These are phyloP conservation scores for Pseudorectes ferrugineus DNA, from an alignment of 2,113 vertebrate species.

Conservation along the genomic window DNA sequence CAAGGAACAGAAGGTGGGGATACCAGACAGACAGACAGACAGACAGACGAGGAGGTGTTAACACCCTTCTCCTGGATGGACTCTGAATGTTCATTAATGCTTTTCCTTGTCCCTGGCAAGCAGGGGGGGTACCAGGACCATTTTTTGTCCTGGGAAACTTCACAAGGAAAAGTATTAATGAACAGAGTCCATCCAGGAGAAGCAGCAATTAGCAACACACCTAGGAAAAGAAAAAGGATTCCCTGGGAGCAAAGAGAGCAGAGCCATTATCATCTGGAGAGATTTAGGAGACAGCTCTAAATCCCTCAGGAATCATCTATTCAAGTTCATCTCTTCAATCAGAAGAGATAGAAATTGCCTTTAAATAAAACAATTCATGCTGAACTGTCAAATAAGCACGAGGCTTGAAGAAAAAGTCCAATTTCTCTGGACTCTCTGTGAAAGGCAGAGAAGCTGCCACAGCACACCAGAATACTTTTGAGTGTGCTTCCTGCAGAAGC, in stretches of 20 bases:
- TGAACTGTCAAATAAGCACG: not conserved
- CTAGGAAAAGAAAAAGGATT: not conserved
- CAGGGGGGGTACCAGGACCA: not conserved
- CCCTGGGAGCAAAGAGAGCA: not conserved
- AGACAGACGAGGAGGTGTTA: not conserved
- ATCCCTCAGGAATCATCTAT: not conserved
- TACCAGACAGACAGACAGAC: not conserved
- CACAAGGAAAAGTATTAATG: not conserved
- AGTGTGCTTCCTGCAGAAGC: not conserved
- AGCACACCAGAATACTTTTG: not conserved
- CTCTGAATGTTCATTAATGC: not conserved
- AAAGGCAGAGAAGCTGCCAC: not conserved
- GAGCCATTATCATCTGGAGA: not conserved
- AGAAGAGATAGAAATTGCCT: not conserved
- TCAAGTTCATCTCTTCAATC: constrained; percentile 6
- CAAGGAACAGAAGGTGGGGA: not conserved
- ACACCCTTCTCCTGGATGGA: not conserved
- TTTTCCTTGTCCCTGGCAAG: not conserved
- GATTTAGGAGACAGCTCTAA: constrained; percentile 23
- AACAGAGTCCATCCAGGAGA: not conserved
- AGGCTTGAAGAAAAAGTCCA: not conserved
- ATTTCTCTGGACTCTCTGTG: not conserved
- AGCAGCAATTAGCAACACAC: not conserved
- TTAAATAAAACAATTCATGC: not conserved
- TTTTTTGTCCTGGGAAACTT: not conserved